Conservation (phyloP, 2,113 vertebrate genomes). For the Daphoenositta chrysoptera region DNA sequence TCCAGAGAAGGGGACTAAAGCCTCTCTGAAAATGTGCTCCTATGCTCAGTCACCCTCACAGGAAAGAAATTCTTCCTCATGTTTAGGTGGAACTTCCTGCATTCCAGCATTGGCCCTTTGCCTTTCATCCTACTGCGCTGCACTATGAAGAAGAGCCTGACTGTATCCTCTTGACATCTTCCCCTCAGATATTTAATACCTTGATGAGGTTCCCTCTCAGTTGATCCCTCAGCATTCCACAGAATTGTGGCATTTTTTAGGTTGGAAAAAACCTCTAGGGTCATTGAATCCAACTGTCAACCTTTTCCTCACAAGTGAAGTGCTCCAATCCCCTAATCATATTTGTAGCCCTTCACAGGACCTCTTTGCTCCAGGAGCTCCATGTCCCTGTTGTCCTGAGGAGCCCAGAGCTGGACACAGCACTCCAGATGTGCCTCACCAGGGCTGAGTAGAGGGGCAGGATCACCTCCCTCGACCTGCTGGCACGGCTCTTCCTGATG, state of each 20-base stretch:
- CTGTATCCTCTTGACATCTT: not conserved
- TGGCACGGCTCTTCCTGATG: not conserved
- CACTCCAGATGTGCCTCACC: not conserved
- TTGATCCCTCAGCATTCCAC: not conserved
- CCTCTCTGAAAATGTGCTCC: not conserved
- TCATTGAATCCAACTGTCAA: not conserved
- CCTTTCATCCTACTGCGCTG: not conserved
- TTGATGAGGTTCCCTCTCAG: not conserved
- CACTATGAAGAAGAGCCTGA: not conserved
- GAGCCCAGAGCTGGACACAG: not conserved
- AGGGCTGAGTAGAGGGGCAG: not conserved
- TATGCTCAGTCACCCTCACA: not conserved
- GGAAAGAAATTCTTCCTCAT: not conserved
- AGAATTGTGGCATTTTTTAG: not conserved
- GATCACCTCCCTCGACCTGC: not conserved
- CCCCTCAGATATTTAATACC: not conserved
- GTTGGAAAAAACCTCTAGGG: not conserved
- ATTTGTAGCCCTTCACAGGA: rapidly evolving
- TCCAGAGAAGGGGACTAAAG: not conserved
- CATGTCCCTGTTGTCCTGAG: not conserved
- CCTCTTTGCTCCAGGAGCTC: not conserved
- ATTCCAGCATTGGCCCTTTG: not conserved
- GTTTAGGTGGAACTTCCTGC: not conserved
- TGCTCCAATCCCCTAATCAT: not conserved
- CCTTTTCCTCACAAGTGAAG: not conserved